Conservation (phyloP, 2,797 vertebrate genomes). For the Delichon dasypus region DNA sequence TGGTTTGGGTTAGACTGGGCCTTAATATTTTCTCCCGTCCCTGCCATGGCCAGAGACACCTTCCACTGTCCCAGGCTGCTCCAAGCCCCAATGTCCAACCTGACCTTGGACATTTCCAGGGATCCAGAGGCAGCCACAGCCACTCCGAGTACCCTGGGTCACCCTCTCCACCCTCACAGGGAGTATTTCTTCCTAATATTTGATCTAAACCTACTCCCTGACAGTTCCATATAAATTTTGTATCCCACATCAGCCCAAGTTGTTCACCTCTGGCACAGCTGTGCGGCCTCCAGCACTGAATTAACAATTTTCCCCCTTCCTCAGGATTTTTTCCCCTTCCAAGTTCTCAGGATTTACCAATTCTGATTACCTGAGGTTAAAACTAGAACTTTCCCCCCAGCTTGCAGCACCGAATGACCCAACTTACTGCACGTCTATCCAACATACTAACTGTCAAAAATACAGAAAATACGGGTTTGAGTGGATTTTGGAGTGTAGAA, state of each 20-base stretch:
- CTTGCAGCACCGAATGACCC: neutral
- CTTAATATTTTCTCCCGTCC: rapidly evolving
- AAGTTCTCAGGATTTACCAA: neutral
- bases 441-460: neutral
- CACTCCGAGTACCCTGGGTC: neutral
- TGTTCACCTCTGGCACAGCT: rapidly evolving
- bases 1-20: neutral
- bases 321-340: neutral
- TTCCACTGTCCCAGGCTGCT: neutral
- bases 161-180: rapidly evolving
- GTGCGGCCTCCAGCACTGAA: neutral
- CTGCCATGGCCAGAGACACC: neutral
- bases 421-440: neutral
- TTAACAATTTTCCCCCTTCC: neutral
- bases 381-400: neutral
- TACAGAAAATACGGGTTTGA: neutral
- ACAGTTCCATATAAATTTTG: rapidly evolving
- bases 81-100: neutral
- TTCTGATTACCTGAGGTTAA: neutral
- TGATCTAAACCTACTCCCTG: neutral
- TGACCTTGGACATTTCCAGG: neutral
- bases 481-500: neutral
- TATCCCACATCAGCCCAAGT: rapidly evolving
- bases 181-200: rapidly evolving
- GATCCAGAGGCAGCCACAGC: neutral